Percentiles rank a stretch among this genome's conserved stretches.
Evolutionary conservation across 1,140 invertebrate species (phyloP).

Genomic region (Sarcophaga peregrina): DNA sequence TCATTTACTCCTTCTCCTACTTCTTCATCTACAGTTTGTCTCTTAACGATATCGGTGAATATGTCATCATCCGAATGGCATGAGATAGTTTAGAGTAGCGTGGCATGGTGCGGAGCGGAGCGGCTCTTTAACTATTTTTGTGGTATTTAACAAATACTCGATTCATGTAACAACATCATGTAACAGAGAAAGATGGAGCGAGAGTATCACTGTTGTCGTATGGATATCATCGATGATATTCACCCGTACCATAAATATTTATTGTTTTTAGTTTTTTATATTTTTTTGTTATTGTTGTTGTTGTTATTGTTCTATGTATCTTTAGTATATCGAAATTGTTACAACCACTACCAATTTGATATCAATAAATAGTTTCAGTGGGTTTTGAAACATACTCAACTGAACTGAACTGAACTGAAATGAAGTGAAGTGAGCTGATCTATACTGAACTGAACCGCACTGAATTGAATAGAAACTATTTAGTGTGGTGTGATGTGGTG

Average conservation of each 20-base stretch:
- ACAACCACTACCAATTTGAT: background rate
- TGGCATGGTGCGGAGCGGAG: background rate
- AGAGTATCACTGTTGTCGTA: no score
- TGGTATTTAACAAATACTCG: background rate
- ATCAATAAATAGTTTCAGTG: no score
- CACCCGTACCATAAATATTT: background rate
- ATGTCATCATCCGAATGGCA: background rate
- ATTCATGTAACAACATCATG: background rate
- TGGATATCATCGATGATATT: no score
- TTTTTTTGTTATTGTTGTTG: no score
- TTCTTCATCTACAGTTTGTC: background rate
- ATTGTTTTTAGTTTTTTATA: no score
- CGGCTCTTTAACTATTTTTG: constrained; percentile 20
- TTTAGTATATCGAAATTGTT: constrained; percentile 1
- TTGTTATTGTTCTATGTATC: background rate
- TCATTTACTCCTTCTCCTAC: background rate
- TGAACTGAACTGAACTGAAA: no score
- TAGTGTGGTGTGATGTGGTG: background rate
- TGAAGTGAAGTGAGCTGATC: no score
- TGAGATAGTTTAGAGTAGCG: no score
- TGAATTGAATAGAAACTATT: no score
- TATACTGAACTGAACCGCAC: no score
- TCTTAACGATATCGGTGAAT: background rate
- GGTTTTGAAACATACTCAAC: no score
- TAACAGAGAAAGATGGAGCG: no score